phyloP scores from a whole-genome alignment of 2,113 vertebrate genomes.

The Eudyptes chrysolophus region DNA sequence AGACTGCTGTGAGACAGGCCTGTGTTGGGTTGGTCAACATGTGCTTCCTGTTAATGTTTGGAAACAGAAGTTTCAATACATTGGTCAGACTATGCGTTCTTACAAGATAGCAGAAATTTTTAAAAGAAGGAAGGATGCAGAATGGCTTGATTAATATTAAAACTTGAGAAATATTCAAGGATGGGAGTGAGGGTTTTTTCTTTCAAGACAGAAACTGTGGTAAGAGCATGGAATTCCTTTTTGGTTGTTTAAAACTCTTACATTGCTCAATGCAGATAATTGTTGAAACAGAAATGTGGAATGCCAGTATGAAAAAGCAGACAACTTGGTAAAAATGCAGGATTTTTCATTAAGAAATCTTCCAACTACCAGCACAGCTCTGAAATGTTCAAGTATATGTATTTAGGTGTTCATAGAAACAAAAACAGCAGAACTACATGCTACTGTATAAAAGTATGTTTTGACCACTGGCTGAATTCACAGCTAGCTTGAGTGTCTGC shows the following conservation, averaged over 20 bases:
- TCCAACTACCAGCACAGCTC: not conserved
- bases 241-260: not conserved
- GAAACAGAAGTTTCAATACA: not conserved
- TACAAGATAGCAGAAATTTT: not conserved
- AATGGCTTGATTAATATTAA: not conserved
- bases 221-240: not conserved
- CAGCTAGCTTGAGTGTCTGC: not conserved
- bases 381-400: not conserved
- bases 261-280: not conserved
- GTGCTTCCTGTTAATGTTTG: not conserved
- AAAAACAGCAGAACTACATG: not conserved
- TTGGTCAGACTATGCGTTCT: not conserved
- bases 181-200: not conserved
- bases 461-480: not conserved
- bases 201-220: not conserved
- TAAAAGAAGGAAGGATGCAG: not conserved
- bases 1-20: fast-evolving
- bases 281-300: not conserved
- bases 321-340: not conserved
- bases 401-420: not conserved
- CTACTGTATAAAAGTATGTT: not conserved
- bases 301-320: not conserved
- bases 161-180: not conserved
- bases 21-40: not conserved
- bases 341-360: not conserved